Conservation (phyloP, 1,140 invertebrate species). For the Proctacanthus coquilletti region DNA sequence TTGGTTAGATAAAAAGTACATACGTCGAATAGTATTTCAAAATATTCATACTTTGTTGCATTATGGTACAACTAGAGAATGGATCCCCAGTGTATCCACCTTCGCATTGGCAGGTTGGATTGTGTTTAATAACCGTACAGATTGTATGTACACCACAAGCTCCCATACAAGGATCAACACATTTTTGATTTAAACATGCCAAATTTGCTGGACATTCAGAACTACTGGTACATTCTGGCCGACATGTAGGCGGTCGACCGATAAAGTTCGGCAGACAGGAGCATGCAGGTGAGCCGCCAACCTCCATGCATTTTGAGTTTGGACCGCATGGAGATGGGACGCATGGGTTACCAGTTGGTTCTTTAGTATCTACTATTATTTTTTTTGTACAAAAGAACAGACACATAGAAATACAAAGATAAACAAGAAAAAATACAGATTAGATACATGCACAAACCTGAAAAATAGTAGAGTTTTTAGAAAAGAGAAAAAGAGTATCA, state of each 20-base stretch:
- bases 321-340: slow-evolving; percentile 56
- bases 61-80: slow-evolving; percentile 39
- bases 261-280: slow-evolving; percentile 57
- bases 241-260: slow-evolving; percentile 60
- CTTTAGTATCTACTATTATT: too few species aligned
- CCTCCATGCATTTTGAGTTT: slow-evolving; percentile 57
- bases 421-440: too few species aligned
- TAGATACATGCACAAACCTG: too few species aligned
- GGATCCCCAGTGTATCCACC: slow-evolving; percentile 67
- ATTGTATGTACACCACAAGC: slow-evolving; percentile 57
- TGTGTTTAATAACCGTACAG: slow-evolving; percentile 63
- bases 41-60: slow-evolving; percentile 25
- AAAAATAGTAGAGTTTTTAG: too few species aligned
- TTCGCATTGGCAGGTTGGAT: slow-evolving; percentile 52
- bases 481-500: too few species aligned
- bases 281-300: slow-evolving; percentile 53
- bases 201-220: slow-evolving; percentile 55
- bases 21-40: too few species aligned
- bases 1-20: too few species aligned
- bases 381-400: too few species aligned
- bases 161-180: slow-evolving; percentile 62
- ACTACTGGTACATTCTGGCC: slow-evolving; percentile 59
- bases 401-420: too few species aligned
- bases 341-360: slow-evolving; percentile 39
- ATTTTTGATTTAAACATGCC: slow-evolving; percentile 63